Percentiles rank a stretch among this genome's conserved stretches.
These are phyloP conservation scores for Neoitamus cyanurus DNA, from an alignment of 2,888 invertebrate species.

Conservation along the genomic window DNA sequence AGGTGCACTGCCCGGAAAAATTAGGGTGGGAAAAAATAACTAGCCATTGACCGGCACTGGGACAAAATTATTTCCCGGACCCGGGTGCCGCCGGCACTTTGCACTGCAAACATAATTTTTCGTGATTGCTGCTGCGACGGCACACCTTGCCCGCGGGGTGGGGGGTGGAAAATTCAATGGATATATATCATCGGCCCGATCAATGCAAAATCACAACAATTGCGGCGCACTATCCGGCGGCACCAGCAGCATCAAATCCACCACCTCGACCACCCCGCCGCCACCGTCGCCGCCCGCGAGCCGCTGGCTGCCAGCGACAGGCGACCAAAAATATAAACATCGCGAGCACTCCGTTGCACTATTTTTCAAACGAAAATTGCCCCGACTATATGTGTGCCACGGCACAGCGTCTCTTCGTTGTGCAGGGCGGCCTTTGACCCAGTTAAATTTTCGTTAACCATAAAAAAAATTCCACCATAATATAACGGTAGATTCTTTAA, in stretches of 20 bases:
- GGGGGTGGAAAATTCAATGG: not conserved
- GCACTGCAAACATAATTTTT: not conserved
- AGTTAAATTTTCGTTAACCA: constrained; percentile 37
- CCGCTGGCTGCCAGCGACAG: not conserved
- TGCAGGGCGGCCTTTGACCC: constrained; percentile 22
- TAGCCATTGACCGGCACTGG: no score
- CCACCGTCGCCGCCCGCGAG: not conserved
- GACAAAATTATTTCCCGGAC: not conserved
- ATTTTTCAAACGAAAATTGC: not conserved
- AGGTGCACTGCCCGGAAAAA: not conserved
- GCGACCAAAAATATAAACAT: not conserved
- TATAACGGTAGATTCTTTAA: not conserved
- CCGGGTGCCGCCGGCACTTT: not conserved
- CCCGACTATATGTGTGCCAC: not conserved
- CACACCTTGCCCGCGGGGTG: not conserved
- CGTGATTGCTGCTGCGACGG: no score
- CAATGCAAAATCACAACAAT: not conserved
- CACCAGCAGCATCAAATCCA: not conserved
- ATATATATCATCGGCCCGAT: not conserved
- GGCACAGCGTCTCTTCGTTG: not conserved
- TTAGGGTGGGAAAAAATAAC: not conserved
- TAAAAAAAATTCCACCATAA: constrained; percentile 21
- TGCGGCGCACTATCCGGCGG: not conserved
- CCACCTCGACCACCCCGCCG: not conserved
- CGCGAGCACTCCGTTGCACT: not conserved